Conservation (phyloP, 1,140 invertebrate species). For the Ostrea denselamellosa region DNA sequence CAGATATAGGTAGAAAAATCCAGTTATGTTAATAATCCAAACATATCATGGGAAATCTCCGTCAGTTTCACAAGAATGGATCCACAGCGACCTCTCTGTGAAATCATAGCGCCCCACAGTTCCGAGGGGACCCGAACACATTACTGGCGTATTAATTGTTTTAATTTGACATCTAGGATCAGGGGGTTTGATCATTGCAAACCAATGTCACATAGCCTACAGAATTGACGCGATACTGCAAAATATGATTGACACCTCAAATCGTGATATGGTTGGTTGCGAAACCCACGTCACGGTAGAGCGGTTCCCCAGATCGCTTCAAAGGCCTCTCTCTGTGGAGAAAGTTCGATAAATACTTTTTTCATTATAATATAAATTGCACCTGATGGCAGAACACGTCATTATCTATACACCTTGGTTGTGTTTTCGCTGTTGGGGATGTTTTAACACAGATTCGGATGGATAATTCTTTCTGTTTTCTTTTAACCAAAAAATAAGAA, state of each 20-base stretch:
- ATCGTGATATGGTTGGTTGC: slow-evolving; percentile 11
- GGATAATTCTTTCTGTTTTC: background rate
- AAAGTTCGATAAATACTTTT: slow-evolving; percentile 30
- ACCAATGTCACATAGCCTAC: slow-evolving; percentile 8
- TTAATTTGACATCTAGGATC: slow-evolving; percentile 3
- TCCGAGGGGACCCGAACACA: background rate
- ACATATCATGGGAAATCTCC: background rate
- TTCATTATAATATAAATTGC: slow-evolving; percentile 33
- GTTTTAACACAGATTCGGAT: background rate
- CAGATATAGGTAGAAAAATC: background rate
- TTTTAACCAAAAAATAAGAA: background rate
- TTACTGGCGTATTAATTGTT: slow-evolving; percentile 7
- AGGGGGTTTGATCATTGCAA: background rate
- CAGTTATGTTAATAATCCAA: slow-evolving; percentile 35
- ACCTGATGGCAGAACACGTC: background rate
- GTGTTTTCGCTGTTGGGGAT: background rate
- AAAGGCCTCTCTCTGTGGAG: background rate
- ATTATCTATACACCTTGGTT: background rate
- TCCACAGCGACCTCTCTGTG: background rate
- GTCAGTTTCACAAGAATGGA: background rate
- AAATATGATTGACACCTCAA: slow-evolving; percentile 19
- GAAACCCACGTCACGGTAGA: background rate
- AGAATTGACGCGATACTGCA: background rate
- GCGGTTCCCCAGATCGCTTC: background rate
- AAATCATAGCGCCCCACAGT: background rate